Base-by-base conservation (phyloP, 2,888 invertebrate species). In the Caenorhabditis sp. region DNA sequence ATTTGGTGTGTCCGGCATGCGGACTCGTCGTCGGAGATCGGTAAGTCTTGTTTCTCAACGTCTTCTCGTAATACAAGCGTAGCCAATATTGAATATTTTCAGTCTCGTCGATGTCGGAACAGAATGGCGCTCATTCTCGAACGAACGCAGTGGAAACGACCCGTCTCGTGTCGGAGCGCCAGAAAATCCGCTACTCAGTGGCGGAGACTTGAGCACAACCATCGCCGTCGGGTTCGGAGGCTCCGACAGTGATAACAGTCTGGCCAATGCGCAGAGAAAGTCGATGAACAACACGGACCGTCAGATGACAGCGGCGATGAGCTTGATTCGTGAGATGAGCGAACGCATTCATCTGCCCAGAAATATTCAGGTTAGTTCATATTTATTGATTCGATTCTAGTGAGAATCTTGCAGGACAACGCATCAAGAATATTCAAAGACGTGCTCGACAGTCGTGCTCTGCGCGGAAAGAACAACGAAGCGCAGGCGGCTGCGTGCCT, bases 161-260 rank as follows among this genome's bases (percentile, higher is more conserved):
- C 97, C 98, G 4, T 96, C 96, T 91, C 96, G 99, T 94, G 99
- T 99, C 80, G 99, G 99, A 92, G 97, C 97, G 0, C 95, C 98
- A 0, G 99, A 99, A 88, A 99, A 99, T 91, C 95, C 96, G 0
- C 91, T 99, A 2, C 91, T 99, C 0, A 95, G 94, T 86, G 96
- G 98, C 0, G 94, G 95, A 45, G 98, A 99, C 90, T 92, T 99
- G 26, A 95, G 96, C 0, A 99, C 99, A 8, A 95, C 96, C 90
- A 99, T 99, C 84, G 96, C 85, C n/a, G 85, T 86, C 17, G 85
- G 85, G n/a, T 88, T 86, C 62, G 87, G 86, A 8, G 83, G 78
- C 3, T 85, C 86, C 1, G 87, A 89, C n/a, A 79, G 86, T 58
- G 87, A 88, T 79, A 86, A 73, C 52, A 88, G 85, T 62, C 71